Evolutionary conservation across 2,797 vertebrate genomes (phyloP).

Genomic region (Lacerta bilineata): DNA sequence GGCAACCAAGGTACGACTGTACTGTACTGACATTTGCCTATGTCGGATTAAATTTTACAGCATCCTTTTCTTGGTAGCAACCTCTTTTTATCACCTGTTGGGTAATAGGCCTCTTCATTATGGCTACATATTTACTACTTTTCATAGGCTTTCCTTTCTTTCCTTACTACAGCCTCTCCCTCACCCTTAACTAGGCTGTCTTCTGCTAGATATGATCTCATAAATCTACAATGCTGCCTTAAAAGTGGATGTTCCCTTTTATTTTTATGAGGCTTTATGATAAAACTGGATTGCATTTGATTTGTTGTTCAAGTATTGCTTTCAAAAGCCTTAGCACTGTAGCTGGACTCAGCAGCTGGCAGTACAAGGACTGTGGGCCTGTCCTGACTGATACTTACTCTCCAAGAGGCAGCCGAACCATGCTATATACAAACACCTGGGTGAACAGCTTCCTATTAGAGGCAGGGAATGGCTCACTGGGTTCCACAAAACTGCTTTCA

Average conservation of each 20-base stretch:
- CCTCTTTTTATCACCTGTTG: conserved; percentile 73
- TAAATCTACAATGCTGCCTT: conserved; percentile 77
- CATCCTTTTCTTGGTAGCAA: conserved; percentile 68
- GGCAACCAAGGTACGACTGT: no score
- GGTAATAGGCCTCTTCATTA: conserved; percentile 78
- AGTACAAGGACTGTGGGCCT: not conserved
- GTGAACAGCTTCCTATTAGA: not conserved
- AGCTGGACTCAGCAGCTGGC: conserved; percentile 14
- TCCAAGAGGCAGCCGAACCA: not conserved
- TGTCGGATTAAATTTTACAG: conserved; percentile 68
- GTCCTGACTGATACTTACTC: not conserved
- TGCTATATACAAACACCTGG: not conserved
- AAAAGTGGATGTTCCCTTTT: conserved; percentile 78
- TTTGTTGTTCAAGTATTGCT: conserved; percentile 61
- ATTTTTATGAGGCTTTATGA: conserved; percentile 79
- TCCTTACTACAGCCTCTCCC: conserved; percentile 68
- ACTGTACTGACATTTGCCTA: conserved; percentile 65
- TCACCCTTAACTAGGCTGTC: conserved; percentile 72
- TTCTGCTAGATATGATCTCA: conserved; percentile 74
- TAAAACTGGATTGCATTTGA: conserved; percentile 74
- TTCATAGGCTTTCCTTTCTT: conserved; percentile 68
- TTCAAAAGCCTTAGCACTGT: conserved; percentile 51
- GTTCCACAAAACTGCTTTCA: not conserved
- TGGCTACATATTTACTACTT: conserved; percentile 76
- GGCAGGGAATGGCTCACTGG: not conserved